phyloP scores from a whole-genome alignment of 2,113 vertebrate species.

The Entelurus aequoreus region DNA sequence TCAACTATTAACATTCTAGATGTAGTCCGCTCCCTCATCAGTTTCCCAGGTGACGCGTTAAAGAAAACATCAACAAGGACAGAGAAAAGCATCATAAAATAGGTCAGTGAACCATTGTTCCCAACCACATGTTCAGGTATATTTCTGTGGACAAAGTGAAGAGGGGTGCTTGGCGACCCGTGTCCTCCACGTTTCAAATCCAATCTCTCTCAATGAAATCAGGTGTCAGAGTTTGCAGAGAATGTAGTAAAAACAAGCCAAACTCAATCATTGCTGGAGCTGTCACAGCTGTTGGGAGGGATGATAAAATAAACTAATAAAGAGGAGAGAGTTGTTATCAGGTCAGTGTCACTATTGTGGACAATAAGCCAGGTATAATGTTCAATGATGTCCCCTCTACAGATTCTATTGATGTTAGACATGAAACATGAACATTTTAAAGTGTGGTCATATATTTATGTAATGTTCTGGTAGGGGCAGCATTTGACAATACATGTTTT shows the following conservation, averaged over 20 bases:
- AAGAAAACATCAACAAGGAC: background rate
- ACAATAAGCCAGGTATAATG: slow-evolving; percentile 31
- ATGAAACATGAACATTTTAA: slow-evolving; percentile 16
- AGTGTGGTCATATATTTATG: slow-evolving; percentile 2
- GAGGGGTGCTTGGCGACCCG: slow-evolving; percentile 51
- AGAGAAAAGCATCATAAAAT: background rate
- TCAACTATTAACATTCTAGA: no score
- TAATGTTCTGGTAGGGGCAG: background rate
- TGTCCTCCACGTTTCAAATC: slow-evolving; percentile 66
- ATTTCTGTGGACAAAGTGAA: slow-evolving; percentile 43
- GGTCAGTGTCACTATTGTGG: slow-evolving; percentile 11
- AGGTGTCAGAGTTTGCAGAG: slow-evolving; percentile 66
- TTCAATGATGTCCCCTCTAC: slow-evolving; percentile 15
- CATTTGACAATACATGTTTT: background rate
- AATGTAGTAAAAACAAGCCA: slow-evolving; percentile 66
- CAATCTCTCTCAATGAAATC: slow-evolving; percentile 65
- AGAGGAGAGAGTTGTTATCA: slow-evolving; percentile 37
- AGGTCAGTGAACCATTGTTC: slow-evolving; percentile 32
- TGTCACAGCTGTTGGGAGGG: slow-evolving; percentile 57
- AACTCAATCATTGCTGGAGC: slow-evolving; percentile 58
- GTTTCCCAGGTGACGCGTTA: no score
- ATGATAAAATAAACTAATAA: slow-evolving; percentile 61
- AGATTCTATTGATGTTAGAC: slow-evolving; percentile 18
- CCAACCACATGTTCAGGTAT: slow-evolving; percentile 45
- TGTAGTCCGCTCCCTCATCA: no score